Evolutionary conservation across 1,140 invertebrate genomes (phyloP).

Genomic region (Metopolophium dirhodum): DNA sequence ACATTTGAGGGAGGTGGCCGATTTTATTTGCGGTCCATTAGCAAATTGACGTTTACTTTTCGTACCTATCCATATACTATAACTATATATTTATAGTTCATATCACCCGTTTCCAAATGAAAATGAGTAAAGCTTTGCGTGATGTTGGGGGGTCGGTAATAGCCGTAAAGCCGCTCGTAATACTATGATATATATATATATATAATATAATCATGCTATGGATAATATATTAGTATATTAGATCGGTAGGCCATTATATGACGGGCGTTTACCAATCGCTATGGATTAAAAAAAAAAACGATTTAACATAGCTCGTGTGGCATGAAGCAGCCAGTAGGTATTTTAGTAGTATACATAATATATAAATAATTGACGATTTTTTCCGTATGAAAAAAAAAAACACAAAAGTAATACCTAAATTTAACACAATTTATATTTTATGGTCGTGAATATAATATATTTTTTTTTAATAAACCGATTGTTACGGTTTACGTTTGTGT

Average conservation of each 20-base stretch:
- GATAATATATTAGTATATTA: background rate
- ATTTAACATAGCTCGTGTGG: background rate
- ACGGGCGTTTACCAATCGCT: conserved; percentile 26
- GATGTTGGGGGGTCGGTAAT: background rate
- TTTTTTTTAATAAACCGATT: background rate
- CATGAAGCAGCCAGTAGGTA: background rate
- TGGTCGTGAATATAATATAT: background rate
- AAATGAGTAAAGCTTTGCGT: conserved; percentile 27
- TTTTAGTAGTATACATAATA: background rate
- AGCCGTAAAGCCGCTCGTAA: background rate
- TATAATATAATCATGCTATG: background rate
- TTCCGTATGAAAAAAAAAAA: background rate
- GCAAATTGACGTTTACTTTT: conserved; percentile 22
- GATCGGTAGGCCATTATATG: background rate
- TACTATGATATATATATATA: background rate
- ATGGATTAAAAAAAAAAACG: conserved; percentile 5
- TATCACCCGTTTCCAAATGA: background rate
- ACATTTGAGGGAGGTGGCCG: background rate
- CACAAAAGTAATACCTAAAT: background rate
- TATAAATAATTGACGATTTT: background rate
- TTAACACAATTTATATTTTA: background rate
- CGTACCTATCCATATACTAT: background rate
- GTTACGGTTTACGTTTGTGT: background rate
- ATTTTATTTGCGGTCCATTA: conserved; percentile 28
- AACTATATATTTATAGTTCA: conserved; percentile 7